These are phyloP conservation scores for Nephila pilipes DNA, from an alignment of 1,140 invertebrate genomes.

Conservation along the genomic window DNA sequence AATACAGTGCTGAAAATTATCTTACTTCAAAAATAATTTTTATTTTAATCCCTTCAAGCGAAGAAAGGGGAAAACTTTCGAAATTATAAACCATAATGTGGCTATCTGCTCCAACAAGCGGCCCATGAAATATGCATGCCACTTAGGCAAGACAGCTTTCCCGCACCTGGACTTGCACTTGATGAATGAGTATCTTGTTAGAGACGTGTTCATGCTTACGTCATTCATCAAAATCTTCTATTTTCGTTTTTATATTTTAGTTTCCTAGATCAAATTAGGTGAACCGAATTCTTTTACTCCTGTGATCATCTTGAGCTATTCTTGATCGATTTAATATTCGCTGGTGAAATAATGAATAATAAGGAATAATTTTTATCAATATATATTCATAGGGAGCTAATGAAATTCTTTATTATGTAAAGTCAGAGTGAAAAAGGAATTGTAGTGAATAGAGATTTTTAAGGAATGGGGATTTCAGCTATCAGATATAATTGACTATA, in stretches of 20 bases:
- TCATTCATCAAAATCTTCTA: neutral
- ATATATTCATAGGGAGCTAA: neutral
- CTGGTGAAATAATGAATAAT: neutral
- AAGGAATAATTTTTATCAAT: neutral
- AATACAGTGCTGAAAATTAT: neutral
- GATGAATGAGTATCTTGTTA: constrained; percentile 9
- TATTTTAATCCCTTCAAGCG: neutral
- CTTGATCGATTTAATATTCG: neutral
- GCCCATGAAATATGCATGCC: constrained; percentile 22
- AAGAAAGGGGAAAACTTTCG: neutral
- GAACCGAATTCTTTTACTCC: neutral
- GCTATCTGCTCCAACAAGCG: neutral
- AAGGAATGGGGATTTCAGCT: too few species aligned
- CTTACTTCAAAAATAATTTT: neutral
- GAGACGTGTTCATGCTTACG: neutral
- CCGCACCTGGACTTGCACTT: constrained; percentile 11
- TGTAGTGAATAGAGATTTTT: too few species aligned
- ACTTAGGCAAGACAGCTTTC: neutral
- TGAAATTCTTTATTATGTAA: too few species aligned
- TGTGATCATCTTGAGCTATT: neutral
- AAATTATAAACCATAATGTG: neutral
- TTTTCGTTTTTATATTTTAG: neutral
- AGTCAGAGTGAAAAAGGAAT: too few species aligned
- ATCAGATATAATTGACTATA: too few species aligned
- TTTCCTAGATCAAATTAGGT: constrained; percentile 7